Evolutionary conservation across 2,888 invertebrate species (phyloP).

Genomic region (Hemithea aestivaria): DNA sequence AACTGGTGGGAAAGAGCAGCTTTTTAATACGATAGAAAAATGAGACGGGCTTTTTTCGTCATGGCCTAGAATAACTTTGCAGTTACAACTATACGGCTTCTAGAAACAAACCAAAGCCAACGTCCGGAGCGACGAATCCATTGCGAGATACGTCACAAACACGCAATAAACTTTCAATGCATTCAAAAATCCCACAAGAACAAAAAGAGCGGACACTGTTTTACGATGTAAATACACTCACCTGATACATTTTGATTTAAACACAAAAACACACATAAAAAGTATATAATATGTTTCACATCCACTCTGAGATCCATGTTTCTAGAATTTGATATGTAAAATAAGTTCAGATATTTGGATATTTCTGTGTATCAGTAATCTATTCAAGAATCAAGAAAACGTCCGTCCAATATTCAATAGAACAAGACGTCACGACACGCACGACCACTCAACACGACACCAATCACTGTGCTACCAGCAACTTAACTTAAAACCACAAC

Average conservation of each 20-base stretch:
- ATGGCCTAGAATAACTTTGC: constrained; percentile 18
- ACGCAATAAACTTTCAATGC: constrained; percentile 6
- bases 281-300: constrained; percentile 37
- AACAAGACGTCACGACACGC: too few relatives aligned
- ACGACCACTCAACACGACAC: too few relatives aligned
- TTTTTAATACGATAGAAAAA: constrained; percentile 1
- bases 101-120: constrained; percentile 4
- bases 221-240: constrained; percentile 32
- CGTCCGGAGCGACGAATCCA: constrained; percentile 1
- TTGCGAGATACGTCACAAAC: constrained; percentile 22
- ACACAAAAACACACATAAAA: constrained; percentile 32
- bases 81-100: constrained; percentile 2
- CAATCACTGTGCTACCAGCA: too few relatives aligned
- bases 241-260: constrained; percentile 34
- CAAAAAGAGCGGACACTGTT: constrained; percentile 17
- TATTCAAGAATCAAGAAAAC: neutral
- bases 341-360: constrained; percentile 11
- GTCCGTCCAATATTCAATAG: neutral
- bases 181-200: constrained; percentile 18
- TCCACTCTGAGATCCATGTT: constrained; percentile 46
- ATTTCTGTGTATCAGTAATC: constrained; percentile 1
- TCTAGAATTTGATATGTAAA: constrained; percentile 8
- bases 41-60: constrained; percentile 5
- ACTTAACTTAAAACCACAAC: too few relatives aligned
- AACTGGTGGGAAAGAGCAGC: too few relatives aligned